These are phyloP conservation scores for Lepidochrysops patricia DNA, from an alignment of 2,888 invertebrate genomes.

Conservation along the genomic window DNA sequence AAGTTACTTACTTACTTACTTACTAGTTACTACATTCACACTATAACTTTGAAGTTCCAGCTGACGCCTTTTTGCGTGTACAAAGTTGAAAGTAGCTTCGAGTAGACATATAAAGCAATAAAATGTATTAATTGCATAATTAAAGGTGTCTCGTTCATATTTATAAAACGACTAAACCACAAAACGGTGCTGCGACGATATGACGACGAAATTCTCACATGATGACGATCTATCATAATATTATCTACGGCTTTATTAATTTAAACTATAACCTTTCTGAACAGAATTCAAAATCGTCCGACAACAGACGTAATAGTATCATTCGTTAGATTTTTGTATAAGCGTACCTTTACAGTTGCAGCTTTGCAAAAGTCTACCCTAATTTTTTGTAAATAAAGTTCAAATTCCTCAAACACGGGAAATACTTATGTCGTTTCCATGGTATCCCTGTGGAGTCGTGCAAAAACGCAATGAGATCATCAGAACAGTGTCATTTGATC, in stretches of 20 bases:
- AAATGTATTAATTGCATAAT: too few species aligned
- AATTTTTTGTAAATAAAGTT: neutral
- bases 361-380: neutral
- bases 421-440: neutral
- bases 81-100: too few species aligned
- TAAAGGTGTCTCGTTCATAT: neutral
- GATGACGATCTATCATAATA: neutral
- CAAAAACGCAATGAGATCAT: constrained; percentile 68
- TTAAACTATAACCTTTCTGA: neutral
- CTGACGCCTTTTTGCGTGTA: too few species aligned
- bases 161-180: constrained; percentile 21
- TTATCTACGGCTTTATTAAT: neutral
- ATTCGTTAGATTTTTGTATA: neutral
- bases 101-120: too few species aligned
- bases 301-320: too few species aligned
- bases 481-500: constrained; percentile 46
- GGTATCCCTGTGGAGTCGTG: constrained; percentile 37
- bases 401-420: neutral
- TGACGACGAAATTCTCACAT: constrained; percentile 33
- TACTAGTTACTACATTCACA: too few species aligned
- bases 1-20: too few species aligned
- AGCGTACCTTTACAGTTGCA: neutral
- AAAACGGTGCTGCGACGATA: constrained; percentile 20
- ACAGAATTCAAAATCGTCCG: neutral
- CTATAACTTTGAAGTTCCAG: too few species aligned